Percentiles rank a stretch among this genome's conserved stretches.
Evolutionary conservation across 2,113 vertebrate genomes (phyloP).

Genomic region (Protomyctophum bolini): DNA sequence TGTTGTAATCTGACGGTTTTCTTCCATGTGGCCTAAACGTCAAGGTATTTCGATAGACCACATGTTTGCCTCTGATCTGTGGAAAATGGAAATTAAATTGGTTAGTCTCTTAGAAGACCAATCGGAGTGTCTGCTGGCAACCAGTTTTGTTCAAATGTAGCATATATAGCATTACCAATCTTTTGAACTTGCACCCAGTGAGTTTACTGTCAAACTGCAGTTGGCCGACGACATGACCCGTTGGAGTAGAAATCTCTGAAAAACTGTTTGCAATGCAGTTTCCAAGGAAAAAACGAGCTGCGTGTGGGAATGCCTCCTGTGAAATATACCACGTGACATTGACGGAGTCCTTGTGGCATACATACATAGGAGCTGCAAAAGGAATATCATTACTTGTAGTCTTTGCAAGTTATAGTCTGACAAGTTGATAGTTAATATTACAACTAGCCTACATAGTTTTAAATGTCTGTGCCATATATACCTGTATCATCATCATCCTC

Average conservation of each 20-base stretch:
- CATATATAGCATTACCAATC: constrained; percentile 55
- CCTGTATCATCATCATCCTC: constrained; percentile 37
- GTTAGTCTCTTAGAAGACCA: not conserved
- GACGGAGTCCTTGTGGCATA: constrained; percentile 42
- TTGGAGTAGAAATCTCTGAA: constrained; percentile 30
- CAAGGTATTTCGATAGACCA: constrained; percentile 63
- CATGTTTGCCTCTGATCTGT: constrained; percentile 61
- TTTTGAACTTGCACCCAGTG: constrained; percentile 64
- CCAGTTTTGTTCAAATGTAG: not conserved
- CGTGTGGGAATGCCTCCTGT: constrained; percentile 27
- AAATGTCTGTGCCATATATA: not conserved
- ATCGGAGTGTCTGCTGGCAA: rapidly evolving
- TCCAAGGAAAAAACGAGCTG: constrained; percentile 72
- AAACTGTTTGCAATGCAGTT: constrained; percentile 60
- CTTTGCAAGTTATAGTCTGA: not conserved
- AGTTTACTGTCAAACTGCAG: constrained; percentile 55
- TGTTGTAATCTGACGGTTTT: constrained; percentile 36
- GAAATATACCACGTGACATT: constrained; percentile 61
- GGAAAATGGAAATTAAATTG: not conserved
- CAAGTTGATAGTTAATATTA: not conserved
- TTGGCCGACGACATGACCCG: constrained; percentile 3
- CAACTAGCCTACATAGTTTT: no score
- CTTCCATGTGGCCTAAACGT: constrained; percentile 59
- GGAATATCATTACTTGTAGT: rapidly evolving
- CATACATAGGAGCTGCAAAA: constrained; percentile 58